These are phyloP conservation scores for Momotus momota DNA, from an alignment of 2,797 vertebrate species.

Conservation along the genomic window DNA sequence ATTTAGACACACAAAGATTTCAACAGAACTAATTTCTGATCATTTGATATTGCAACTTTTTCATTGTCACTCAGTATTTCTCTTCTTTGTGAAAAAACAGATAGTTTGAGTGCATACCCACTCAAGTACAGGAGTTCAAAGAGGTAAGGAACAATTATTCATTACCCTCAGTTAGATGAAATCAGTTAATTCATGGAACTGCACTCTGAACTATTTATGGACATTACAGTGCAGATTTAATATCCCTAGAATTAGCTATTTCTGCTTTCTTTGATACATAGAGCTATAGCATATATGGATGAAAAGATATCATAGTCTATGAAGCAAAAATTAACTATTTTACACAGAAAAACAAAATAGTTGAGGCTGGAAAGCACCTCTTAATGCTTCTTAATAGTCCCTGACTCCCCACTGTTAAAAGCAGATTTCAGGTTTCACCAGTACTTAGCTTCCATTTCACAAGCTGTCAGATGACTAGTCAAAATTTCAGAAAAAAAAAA, in stretches of 20 bases:
- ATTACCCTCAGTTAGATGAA: not conserved
- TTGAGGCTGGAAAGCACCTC: not conserved
- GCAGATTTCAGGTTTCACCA: not conserved
- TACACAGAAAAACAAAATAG: not conserved
- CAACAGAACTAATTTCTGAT: not conserved
- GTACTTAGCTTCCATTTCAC: not conserved
- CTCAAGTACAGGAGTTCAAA: not conserved
- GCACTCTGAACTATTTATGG: not conserved
- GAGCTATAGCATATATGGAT: not conserved
- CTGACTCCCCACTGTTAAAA: not conserved
- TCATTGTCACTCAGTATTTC: not conserved
- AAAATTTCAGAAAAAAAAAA: not conserved
- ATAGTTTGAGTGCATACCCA: not conserved
- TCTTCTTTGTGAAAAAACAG: not conserved
- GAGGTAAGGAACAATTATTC: not conserved
- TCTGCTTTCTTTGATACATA: not conserved
- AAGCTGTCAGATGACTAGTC: not conserved
- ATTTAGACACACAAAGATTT: not conserved
- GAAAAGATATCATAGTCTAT: not conserved
- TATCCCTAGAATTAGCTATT: not conserved
- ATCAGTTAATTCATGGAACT: not conserved
- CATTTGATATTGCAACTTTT: not conserved
- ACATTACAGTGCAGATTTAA: not conserved
- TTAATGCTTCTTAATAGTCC: not conserved
- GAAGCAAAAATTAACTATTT: not conserved